phyloP scores from a whole-genome alignment of 2,888 invertebrate genomes.

The Drosophila incognita region DNA sequence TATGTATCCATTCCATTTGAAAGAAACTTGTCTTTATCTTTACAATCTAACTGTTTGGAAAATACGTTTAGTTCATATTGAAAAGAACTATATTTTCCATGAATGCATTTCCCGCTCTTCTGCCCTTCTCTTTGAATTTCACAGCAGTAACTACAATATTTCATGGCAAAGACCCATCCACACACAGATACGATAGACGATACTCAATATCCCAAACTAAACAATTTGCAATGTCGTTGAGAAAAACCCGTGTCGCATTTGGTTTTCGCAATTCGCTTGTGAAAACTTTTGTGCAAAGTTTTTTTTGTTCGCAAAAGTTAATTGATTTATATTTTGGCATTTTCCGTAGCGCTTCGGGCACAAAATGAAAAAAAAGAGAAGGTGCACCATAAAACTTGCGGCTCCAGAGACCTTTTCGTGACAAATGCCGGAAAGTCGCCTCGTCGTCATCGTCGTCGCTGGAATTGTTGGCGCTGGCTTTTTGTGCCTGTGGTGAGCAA shows the following conservation, averaged over 20 bases:
- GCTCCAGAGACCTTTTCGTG: constrained; percentile 74
- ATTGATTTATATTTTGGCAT: constrained; percentile 78
- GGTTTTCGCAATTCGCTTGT: constrained; percentile 31
- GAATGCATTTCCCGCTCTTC: not conserved
- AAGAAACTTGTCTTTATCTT: not conserved
- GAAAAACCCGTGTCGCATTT: constrained; percentile 7
- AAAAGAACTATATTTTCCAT: not conserved
- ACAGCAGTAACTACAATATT: not conserved
- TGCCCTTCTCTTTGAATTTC: not conserved
- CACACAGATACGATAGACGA: not conserved
- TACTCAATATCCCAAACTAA: constrained; percentile 8
- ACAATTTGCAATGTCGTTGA: constrained; percentile 3
- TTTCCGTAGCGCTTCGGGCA: constrained; percentile 38
- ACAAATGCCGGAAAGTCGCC: constrained; percentile 66
- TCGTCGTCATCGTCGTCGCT: constrained; percentile 32
- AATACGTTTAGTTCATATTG: not conserved
- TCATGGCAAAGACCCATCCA: not conserved
- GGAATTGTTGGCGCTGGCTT: constrained; percentile 20
- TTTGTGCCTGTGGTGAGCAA: constrained; percentile 37
- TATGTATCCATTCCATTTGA: not conserved
- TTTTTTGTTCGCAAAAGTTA: constrained; percentile 61
- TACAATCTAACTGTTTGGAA: not conserved
- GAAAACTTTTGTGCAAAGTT: constrained; percentile 60
- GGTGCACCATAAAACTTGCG: constrained; percentile 61
- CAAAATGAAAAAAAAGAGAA: constrained; percentile 38